These are phyloP conservation scores for Halichoerus grypus DNA, from an alignment of 2,113 vertebrate species.

Conservation along the genomic window DNA sequence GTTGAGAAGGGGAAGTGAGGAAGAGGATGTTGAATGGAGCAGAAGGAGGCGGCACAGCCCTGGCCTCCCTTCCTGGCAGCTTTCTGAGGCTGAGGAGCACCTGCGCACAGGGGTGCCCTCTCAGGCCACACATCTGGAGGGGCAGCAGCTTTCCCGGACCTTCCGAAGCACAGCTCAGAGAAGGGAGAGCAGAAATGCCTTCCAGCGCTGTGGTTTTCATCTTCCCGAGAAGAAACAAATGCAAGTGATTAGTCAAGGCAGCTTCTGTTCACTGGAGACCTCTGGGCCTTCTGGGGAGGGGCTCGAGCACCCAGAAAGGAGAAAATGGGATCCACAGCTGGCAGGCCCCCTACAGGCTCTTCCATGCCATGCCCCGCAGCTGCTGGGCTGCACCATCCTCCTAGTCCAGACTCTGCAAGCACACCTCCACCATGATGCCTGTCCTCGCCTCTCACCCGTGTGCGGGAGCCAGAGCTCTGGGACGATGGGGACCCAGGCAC, in stretches of 20 bases:
- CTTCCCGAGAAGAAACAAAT: neutral
- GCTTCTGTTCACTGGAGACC: neutral
- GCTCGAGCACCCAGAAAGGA: neutral
- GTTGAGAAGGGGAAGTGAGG: neutral
- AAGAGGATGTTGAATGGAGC: neutral
- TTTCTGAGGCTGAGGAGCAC: rapidly evolving
- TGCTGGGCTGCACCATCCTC: rapidly evolving
- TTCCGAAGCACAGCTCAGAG: neutral
- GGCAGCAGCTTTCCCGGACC: rapidly evolving
- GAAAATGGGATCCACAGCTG: neutral
- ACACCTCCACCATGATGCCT: rapidly evolving
- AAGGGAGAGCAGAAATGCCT: neutral
- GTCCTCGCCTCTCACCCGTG: neutral
- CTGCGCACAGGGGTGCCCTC: rapidly evolving
- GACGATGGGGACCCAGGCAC: neutral
- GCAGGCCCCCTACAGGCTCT: too few species aligned
- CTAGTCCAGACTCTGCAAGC: neutral
- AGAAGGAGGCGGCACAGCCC: neutral
- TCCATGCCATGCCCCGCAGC: too few species aligned
- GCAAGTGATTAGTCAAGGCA: neutral
- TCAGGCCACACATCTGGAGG: rapidly evolving
- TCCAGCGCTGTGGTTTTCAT: neutral
- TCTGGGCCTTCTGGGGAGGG: neutral
- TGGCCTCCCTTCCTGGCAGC: rapidly evolving
- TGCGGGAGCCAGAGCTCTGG: neutral